A percentile compares a stretch with the other conserved stretches of the same genome.
phyloP scores from a whole-genome alignment of 2,888 invertebrate genomes.

The Thymelicus lineola region DNA sequence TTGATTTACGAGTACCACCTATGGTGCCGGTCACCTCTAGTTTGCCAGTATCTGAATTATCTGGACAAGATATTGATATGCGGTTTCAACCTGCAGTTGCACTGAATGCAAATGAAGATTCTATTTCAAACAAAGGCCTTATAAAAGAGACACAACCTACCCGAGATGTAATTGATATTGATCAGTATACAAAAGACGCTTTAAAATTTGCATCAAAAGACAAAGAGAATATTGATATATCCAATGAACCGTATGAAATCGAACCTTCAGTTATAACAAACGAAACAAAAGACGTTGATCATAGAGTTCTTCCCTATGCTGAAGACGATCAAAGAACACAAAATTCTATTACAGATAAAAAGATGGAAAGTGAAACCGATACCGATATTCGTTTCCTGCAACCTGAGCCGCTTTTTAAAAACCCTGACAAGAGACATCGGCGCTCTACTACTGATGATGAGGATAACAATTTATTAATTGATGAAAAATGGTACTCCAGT shows the following conservation, averaged over 20 bases:
- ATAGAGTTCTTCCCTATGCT: conserved; percentile 76
- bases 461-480: conserved; percentile 84
- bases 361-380: conserved; percentile 64
- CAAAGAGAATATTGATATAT: conserved; percentile 77
- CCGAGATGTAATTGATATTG: conserved; percentile 79
- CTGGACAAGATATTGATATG: conserved; percentile 81
- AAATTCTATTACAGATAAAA: conserved; percentile 47
- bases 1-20: conserved; percentile 79
- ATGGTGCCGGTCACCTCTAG: conserved; percentile 57
- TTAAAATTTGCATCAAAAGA: conserved; percentile 79
- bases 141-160: conserved; percentile 57
- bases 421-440: conserved; percentile 74
- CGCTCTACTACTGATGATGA: conserved; percentile 84
- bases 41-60: conserved; percentile 61
- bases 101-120: conserved; percentile 53
- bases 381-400: conserved; percentile 79
- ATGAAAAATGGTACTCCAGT: conserved; percentile 92
- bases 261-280: conserved; percentile 59
- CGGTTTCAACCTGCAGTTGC: conserved; percentile 68
- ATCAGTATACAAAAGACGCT: conserved; percentile 83
- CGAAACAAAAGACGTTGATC: conserved; percentile 79
- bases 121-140: conserved; percentile 46
- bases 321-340: conserved; percentile 58
- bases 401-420: conserved; percentile 78
- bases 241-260: conserved; percentile 68